Evolutionary conservation across 2,888 invertebrate species (phyloP), one percentile per base, ranked within the genome.

Genomic region (Euplexia lucipara): DNA sequence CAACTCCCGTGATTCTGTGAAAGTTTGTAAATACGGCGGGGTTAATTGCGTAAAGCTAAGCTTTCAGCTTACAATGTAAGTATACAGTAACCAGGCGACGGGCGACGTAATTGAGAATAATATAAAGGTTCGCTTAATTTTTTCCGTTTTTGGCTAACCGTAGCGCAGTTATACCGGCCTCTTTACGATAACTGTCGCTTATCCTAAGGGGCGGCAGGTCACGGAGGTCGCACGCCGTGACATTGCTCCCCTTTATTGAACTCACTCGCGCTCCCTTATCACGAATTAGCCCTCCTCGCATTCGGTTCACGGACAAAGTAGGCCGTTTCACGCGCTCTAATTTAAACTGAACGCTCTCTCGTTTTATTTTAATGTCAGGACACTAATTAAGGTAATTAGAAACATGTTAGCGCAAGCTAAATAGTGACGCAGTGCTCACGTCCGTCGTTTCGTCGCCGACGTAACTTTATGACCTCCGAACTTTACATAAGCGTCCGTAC

Each of bases 321-420:
- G 91, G 90, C 90, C 88, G 87, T 92, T 92, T 86, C 83, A 83
- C 86, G 89, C 86, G 87, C 86, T 91, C 90, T 90, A 90, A 92
- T 94, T 94, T 91, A 91, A 93, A 93, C 86, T 85, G 84, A 90
- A 82, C 89, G 83, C 86, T 86, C 87, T 90, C 88, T 86, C 86
- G 84, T 85, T 89, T 85, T 92, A 91, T 85, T 89, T 85, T 92
- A 91, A 92, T 90, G 88, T 84, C 85, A 88, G 90, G 88, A 88
- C 88, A 89, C 91, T 92, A 92, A 93, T 93, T 93, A 92, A 90
- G 87, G 87, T 90, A 93, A 94, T 94, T 91, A 91, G 88, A 90
- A 90, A 89, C 88, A 90, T 89, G 88, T 90, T 90, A 91, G 86
- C 84, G 84, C 78, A 82, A 82, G 83, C 75, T 82, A 83, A 87